Percentiles rank a stretch among this genome's conserved stretches.
Conservation (phyloP, 2,113 vertebrate species). For the Struthidea cinerea region DNA sequence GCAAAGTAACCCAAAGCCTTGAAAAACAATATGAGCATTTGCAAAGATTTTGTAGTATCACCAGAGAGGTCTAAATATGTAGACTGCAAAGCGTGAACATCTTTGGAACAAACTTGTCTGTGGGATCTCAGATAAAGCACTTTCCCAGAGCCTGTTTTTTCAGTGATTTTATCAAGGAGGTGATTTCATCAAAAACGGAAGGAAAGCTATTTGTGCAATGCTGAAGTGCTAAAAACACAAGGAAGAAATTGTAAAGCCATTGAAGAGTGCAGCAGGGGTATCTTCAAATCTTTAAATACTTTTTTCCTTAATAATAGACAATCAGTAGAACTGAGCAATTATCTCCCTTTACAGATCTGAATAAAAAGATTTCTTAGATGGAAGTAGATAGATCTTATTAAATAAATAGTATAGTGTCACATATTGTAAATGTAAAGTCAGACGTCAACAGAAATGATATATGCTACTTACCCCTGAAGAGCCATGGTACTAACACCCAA, state of each 20-base stretch:
- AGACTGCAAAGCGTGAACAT: conserved; percentile 9
- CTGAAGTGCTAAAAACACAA: conserved; percentile 48
- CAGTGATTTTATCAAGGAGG: conserved; percentile 30
- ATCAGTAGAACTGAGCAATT: conserved; percentile 15
- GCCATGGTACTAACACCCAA: not conserved
- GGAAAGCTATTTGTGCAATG: conserved; percentile 7
- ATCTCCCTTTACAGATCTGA: conserved; percentile 11
- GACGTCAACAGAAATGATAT: not conserved
- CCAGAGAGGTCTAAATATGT: not conserved
- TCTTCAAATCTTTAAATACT: conserved; percentile 36
- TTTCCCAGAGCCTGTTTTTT: not conserved
- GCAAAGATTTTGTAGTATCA: not conserved
- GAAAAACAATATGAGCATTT: conserved; percentile 3
- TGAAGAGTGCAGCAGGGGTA: conserved; percentile 24
- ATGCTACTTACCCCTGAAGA: not conserved
- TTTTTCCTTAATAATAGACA: conserved; percentile 6
- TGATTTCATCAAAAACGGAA: conserved; percentile 47
- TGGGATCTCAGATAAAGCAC: conserved; percentile 38
- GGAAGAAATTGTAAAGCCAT: conserved; percentile 9
- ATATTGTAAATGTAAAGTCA: not conserved
- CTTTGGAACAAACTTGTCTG: conserved; percentile 45
- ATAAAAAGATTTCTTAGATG: conserved; percentile 11
- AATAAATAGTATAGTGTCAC: not conserved
- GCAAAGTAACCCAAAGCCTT: not conserved
- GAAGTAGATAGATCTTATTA: not conserved